Percentiles rank a stretch among this genome's conserved stretches.
phyloP scores from a whole-genome alignment of 2,797 vertebrate species.

The Enteromius anoplus region DNA sequence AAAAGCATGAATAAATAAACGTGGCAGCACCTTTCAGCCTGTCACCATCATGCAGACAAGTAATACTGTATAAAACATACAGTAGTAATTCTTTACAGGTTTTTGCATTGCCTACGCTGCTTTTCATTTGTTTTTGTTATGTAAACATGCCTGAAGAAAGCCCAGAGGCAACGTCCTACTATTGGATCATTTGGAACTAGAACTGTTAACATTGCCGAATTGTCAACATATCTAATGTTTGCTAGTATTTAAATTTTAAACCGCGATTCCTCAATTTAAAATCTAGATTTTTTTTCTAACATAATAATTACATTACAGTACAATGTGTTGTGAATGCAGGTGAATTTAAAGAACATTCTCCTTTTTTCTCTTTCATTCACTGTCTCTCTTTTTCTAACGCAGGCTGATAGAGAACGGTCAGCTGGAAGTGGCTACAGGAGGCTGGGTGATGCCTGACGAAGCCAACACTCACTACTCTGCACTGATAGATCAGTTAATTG shows the following conservation, averaged over 20 bases:
- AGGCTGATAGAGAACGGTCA: constrained; percentile 86
- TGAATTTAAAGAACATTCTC: not conserved
- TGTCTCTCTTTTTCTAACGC: constrained; percentile 54
- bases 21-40: not conserved
- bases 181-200: not conserved
- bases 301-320: too few species aligned
- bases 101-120: not conserved
- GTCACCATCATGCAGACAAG: not conserved
- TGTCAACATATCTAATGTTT: not conserved
- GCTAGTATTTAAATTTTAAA: not conserved
- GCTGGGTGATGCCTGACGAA: constrained; percentile 96
- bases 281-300: too few species aligned
- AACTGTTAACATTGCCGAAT: not conserved
- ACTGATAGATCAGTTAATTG: constrained; percentile 89
- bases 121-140: not conserved
- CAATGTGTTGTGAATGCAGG: not conserved
- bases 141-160: not conserved
- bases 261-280: not conserved
- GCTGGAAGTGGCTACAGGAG: constrained; percentile 91
- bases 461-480: constrained; percentile 89
- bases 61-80: not conserved
- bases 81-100: not conserved
- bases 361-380: not conserved
- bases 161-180: not conserved
- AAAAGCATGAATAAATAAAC: not conserved